These are phyloP conservation scores for Darevskia nairensis DNA, from an alignment of 2,797 vertebrate genomes.

Conservation along the genomic window DNA sequence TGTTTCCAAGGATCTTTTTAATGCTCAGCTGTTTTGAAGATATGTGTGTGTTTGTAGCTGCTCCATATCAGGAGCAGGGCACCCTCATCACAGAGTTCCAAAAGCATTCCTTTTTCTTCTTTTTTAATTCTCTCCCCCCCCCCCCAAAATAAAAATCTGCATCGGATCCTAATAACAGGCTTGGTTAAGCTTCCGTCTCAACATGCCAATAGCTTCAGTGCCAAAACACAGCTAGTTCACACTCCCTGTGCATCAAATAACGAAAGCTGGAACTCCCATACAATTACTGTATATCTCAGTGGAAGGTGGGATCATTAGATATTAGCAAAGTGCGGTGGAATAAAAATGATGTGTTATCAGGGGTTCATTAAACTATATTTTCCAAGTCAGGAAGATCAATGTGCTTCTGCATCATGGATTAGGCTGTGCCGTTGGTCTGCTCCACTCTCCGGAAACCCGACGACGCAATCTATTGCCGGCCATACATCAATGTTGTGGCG, in stretches of 20 bases:
- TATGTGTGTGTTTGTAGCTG: not conserved
- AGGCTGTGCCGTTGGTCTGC: conserved; percentile 76
- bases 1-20: conserved; percentile 30
- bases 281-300: conserved; percentile 82
- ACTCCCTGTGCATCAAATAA: conserved; percentile 71
- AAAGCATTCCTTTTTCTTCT: not conserved
- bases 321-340: conserved; percentile 83
- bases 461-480: conserved; percentile 79
- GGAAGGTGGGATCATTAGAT: conserved; percentile 86
- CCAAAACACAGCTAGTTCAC: conserved; percentile 73
- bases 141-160: not conserved
- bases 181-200: conserved; percentile 69
- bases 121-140: too few relatives aligned
- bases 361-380: conserved; percentile 85
- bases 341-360: conserved; percentile 84
- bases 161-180: conserved; percentile 52
- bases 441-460: conserved; percentile 81
- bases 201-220: conserved; percentile 71
- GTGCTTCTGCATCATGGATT: conserved; percentile 83
- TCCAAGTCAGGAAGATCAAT: conserved; percentile 83
- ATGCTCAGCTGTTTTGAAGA: conserved; percentile 28
- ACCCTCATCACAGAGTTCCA: not conserved
- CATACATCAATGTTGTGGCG: conserved; percentile 78
- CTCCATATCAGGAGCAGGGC: not conserved
- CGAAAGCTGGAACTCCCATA: conserved; percentile 82